phyloP scores from a whole-genome alignment of 2,888 invertebrate species.

The Muscina levida region DNA sequence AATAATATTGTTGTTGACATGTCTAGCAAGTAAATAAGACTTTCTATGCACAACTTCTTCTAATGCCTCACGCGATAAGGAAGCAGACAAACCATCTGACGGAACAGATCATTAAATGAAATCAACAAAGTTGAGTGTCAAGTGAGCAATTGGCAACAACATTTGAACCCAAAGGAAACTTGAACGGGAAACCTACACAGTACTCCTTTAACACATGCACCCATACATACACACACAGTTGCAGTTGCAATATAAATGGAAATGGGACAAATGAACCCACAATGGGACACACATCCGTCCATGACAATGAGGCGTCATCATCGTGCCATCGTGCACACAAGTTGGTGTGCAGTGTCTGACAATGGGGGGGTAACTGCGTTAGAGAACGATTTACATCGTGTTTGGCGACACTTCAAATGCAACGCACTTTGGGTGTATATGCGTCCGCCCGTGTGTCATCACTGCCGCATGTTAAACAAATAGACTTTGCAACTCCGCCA shows the following conservation, averaged over 20 bases:
- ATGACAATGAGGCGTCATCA: slow-evolving; percentile 39
- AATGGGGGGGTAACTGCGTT: no score
- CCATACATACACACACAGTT: no score
- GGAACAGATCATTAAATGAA: slow-evolving; percentile 1
- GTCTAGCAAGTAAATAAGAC: neutral
- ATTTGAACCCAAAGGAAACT: slow-evolving; percentile 9
- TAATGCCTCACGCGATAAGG: neutral
- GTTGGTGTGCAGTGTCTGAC: no score
- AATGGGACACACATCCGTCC: slow-evolving; percentile 14
- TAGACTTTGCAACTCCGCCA: slow-evolving; percentile 6
- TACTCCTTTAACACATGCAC: neutral
- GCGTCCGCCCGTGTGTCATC: neutral
- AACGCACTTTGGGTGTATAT: slow-evolving; percentile 8
- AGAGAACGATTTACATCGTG: neutral
- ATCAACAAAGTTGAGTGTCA: slow-evolving; percentile 4
- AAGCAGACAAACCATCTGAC: neutral
- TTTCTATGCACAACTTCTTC: slow-evolving; percentile 2
- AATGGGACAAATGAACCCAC: slow-evolving; percentile 18
- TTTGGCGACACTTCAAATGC: slow-evolving; percentile 51
- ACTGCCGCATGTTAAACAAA: slow-evolving; percentile 35
- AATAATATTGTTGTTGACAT: slow-evolving; percentile 13
- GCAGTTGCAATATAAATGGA: slow-evolving; percentile 7
- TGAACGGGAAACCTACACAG: neutral
- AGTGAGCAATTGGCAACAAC: slow-evolving; percentile 10
- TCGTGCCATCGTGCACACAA: slow-evolving; percentile 11